These are phyloP conservation scores for Plecturocebus donacophilus DNA, from an alignment of 2,113 vertebrate genomes.

Conservation along the genomic window DNA sequence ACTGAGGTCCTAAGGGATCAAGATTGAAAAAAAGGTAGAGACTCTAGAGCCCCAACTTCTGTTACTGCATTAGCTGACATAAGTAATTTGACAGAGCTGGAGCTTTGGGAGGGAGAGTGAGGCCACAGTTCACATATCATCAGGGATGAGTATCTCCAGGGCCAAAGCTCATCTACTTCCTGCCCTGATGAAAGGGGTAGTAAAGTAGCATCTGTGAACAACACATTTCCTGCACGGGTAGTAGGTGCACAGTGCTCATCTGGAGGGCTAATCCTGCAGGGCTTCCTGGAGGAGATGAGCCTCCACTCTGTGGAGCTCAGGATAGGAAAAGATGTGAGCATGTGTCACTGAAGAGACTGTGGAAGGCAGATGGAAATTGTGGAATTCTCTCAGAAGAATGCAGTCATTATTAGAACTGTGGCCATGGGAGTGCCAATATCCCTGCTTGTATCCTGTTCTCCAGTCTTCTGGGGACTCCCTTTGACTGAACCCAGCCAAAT, in stretches of 20 bases:
- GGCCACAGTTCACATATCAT: not conserved
- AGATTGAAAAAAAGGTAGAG: not conserved
- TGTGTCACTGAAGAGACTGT: not conserved
- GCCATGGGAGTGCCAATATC: not conserved
- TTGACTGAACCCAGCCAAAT: not conserved
- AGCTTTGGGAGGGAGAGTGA: not conserved
- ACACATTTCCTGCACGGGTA: not conserved
- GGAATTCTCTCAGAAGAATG: not conserved
- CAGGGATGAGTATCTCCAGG: not conserved
- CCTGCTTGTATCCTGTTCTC: not conserved
- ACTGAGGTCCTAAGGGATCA: not conserved
- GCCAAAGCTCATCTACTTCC: not conserved
- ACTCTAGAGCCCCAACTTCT: not conserved
- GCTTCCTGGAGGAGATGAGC: not conserved
- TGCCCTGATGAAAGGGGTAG: not conserved
- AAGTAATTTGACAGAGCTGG: not conserved
- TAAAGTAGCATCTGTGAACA: not conserved
- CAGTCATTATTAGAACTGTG: not conserved
- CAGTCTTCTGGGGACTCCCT: not conserved
- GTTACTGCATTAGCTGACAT: not conserved
- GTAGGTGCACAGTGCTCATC: not conserved
- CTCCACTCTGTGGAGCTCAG: not conserved
- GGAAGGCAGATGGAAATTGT: not conserved
- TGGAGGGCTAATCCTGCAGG: not conserved
- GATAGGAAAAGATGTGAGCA: not conserved